Percentiles rank a stretch among this genome's conserved stretches.
These are phyloP conservation scores for Cryptotermes secundus DNA, from an alignment of 1,140 invertebrate species.

Conservation along the genomic window DNA sequence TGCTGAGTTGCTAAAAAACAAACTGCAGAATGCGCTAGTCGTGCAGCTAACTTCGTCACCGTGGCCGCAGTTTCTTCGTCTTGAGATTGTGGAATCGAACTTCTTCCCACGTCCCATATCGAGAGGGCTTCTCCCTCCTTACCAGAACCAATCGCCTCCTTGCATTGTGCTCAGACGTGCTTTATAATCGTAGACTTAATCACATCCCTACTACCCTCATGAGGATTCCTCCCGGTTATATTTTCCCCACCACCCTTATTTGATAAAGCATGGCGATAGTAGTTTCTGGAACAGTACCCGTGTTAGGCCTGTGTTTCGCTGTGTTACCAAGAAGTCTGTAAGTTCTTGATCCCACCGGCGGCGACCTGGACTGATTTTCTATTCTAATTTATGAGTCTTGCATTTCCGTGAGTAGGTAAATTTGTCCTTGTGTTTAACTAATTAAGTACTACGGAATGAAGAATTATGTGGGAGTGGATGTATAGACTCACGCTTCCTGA, in stretches of 20 bases:
- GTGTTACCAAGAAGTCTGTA: too few species aligned
- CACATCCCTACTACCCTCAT: not conserved
- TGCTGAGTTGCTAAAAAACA: not conserved
- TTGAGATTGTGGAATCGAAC: not conserved
- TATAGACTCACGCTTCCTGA: too few species aligned
- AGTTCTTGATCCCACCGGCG: too few species aligned
- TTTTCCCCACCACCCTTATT: not conserved
- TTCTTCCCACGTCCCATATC: slow-evolving; percentile 14
- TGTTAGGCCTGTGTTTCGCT: not conserved
- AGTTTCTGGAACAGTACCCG: not conserved
- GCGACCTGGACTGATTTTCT: too few species aligned
- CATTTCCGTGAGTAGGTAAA: too few species aligned
- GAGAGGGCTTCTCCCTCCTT: not conserved
- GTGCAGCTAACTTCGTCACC: not conserved
- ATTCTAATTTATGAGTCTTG: too few species aligned
- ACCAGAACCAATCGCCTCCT: slow-evolving; percentile 9
- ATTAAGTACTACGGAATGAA: too few species aligned
- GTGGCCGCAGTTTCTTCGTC: not conserved
- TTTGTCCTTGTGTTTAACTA: too few species aligned
- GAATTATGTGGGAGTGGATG: too few species aligned
- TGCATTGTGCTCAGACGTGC: not conserved
- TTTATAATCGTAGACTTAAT: slow-evolving; percentile 10
- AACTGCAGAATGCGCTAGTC: not conserved
- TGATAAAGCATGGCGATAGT: not conserved
- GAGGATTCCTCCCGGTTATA: not conserved